Base-by-base conservation (phyloP, 2,888 invertebrate genomes). In the Andrena flavipes region DNA sequence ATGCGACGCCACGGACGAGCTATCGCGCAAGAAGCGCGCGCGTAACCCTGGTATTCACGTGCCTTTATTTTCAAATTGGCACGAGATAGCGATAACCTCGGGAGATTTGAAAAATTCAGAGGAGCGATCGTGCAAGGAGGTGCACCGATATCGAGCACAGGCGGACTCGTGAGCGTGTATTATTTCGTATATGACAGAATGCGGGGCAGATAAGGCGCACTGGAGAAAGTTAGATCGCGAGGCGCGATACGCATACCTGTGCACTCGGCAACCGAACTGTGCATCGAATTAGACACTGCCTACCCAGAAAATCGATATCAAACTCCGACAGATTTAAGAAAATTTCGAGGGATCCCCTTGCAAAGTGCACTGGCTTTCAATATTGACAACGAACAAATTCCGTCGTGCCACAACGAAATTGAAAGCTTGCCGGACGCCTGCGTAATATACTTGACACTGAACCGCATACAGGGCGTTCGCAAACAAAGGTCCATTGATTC, bases 61-160 rank as follows among this genome's bases (percentile, higher is more conserved):
- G 29, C 16, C 54, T 51, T 76, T 48, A 75, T 72, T 54, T 67
- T 60, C 29, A 76, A 72, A 59, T 59, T 76, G 29, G 10, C 26
- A 33, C 23, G 20, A 86, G 63, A 78, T 71, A 68, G 20, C 30
- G 71, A 74, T 73, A 35, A 81, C 81, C 54, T 63, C 65, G 42
- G 23, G 20, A n/a, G 26, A 42, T 35, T 63, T 26, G 54, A 65
- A 63, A 73, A 60, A 51, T 78, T 56, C n/a, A 23, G 16, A 16
- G 51, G 16, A 2, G 8, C 54, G 35, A 62, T n/a, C 70, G 30
- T 78, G 62, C 70, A 51, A 48, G 23, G 33, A 72, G 64, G 62
- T 72, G 71, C 73, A 77, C 54, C 60, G 59, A 42, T 76, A 78
- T 64, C 54, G 76, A 68, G 20, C 29, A 67, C 72, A 54, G 13